These are phyloP conservation scores for Leucophenga montana DNA, from an alignment of 2,888 invertebrate genomes.

Conservation along the genomic window DNA sequence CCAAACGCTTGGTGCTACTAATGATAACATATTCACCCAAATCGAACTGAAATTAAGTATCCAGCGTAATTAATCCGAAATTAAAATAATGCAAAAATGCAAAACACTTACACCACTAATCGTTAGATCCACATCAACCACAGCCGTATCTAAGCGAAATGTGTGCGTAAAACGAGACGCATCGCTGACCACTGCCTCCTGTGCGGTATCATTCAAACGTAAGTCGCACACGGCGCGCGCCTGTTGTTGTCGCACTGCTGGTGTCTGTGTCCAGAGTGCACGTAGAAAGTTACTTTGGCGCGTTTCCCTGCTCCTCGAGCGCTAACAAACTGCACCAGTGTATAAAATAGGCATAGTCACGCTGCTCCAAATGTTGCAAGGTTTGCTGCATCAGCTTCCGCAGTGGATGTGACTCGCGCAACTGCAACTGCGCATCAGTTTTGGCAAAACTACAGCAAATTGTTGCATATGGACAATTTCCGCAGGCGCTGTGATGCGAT, in stretches of 20 bases:
- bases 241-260: conserved; percentile 74
- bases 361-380: conserved; percentile 77
- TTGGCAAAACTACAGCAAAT: conserved; percentile 84
- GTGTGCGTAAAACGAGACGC: conserved; percentile 70
- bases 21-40: conserved; percentile 78
- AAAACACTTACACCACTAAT: conserved; percentile 59
- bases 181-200: conserved; percentile 28
- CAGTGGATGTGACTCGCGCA: conserved; percentile 78
- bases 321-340: conserved; percentile 85
- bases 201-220: conserved; percentile 32
- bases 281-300: conserved; percentile 67
- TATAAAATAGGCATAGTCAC: conserved; percentile 86
- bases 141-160: conserved; percentile 39
- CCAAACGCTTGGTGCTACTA: conserved; percentile 81
- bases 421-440: conserved; percentile 75
- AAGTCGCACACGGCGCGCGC: conserved; percentile 72
- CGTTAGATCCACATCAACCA: conserved; percentile 53
- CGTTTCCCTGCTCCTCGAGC: conserved; percentile 78
- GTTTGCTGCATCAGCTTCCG: conserved; percentile 76
- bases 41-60: conserved; percentile 67
- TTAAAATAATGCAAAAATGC: neutral
- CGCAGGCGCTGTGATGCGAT: conserved; percentile 81
- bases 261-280: conserved; percentile 66
- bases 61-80: neutral
- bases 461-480: conserved; percentile 82